phyloP scores from a whole-genome alignment of 2,888 invertebrate species.

The Aproaerema taeniolella region DNA sequence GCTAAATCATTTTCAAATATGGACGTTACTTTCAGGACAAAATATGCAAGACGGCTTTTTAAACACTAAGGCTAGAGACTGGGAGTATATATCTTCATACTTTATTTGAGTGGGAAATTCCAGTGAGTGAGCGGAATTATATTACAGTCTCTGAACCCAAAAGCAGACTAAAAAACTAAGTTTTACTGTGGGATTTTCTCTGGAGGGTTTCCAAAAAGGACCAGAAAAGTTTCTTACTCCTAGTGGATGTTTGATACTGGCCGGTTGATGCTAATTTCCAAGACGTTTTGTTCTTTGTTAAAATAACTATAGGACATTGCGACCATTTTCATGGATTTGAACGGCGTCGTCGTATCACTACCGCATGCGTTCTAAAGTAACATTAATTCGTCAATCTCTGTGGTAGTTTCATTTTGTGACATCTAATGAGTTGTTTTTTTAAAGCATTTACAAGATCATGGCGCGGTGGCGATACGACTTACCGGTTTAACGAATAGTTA shows the following conservation, averaged over 20 bases:
- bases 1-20: constrained; percentile 72
- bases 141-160: constrained; percentile 34
- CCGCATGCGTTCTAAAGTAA: constrained; percentile 26
- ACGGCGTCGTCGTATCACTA: constrained; percentile 33
- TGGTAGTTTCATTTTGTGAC: constrained; percentile 49
- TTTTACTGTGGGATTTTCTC: constrained; percentile 63
- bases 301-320: constrained; percentile 49
- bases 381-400: constrained; percentile 35
- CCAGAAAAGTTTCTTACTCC: constrained; percentile 64
- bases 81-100: not conserved
- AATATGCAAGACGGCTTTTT: constrained; percentile 65
- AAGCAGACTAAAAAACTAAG: constrained; percentile 58
- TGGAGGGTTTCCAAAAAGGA: constrained; percentile 70
- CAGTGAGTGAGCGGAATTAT: not conserved
- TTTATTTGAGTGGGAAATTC: too few relatives aligned
- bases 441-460: constrained; percentile 45
- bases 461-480: constrained; percentile 38
- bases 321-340: constrained; percentile 30
- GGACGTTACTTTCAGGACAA: constrained; percentile 73
- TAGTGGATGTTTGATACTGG: constrained; percentile 72
- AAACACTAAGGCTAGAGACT: constrained; percentile 44
- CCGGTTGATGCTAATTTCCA: constrained; percentile 61
- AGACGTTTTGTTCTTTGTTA: constrained; percentile 53
- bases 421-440: constrained; percentile 36
- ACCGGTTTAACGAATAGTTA: constrained; percentile 16